Conservation (phyloP, 2,113 vertebrate genomes). For the Onychostruthus taczanowskii region DNA sequence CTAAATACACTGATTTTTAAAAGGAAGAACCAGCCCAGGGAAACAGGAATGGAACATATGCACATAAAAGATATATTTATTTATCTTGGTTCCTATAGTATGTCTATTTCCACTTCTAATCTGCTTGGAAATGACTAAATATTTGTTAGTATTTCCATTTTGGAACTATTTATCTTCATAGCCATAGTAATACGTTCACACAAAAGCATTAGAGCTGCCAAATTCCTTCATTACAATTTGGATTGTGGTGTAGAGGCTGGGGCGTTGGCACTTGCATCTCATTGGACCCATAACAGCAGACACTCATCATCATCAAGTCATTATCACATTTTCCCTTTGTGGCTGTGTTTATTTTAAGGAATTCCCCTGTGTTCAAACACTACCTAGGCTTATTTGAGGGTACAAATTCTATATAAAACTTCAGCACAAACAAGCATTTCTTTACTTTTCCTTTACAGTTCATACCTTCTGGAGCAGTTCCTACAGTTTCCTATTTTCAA, state of each 20-base stretch:
- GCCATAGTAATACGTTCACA: conserved; percentile 52
- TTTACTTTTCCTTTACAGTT: not conserved
- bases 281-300: conserved; percentile 45
- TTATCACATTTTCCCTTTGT: conserved; percentile 68
- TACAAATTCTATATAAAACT: conserved; percentile 15
- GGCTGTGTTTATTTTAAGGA: conserved; percentile 59
- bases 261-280: conserved; percentile 49
- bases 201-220: conserved; percentile 53
- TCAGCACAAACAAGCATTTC: not conserved
- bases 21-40: conserved; percentile 9
- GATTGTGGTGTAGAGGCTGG: conserved; percentile 3
- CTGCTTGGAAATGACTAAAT: conserved; percentile 58
- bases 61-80: not conserved
- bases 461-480: not conserved
- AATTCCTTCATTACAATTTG: conserved; percentile 49
- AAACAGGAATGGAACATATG: not conserved
- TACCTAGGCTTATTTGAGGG: conserved; percentile 39
- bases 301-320: conserved; percentile 66
- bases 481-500: not conserved
- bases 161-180: conserved; percentile 67
- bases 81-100: conserved; percentile 43
- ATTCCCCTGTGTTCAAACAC: conserved; percentile 55
- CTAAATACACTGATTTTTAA: not conserved
- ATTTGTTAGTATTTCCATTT: conserved; percentile 70
- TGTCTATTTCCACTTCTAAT: conserved; percentile 49